phyloP scores from a whole-genome alignment of 1,140 invertebrate species.

The Archivesica marissinica region DNA sequence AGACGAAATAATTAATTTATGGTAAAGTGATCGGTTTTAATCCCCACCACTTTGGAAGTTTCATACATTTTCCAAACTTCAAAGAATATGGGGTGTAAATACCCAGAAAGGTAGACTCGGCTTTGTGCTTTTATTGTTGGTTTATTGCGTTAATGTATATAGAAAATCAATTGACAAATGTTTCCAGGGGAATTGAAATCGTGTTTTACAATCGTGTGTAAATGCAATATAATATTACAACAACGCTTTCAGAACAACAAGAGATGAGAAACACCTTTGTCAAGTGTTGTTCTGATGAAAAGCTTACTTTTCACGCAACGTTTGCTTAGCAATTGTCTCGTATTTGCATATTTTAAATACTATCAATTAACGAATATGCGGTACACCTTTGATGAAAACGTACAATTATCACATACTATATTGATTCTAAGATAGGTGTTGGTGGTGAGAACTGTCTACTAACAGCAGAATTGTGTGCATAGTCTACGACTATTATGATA shows the following conservation, averaged over 20 bases:
- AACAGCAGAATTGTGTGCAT: no score
- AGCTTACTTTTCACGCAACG: background rate
- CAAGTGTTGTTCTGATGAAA: conserved; percentile 25
- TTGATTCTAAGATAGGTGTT: conserved; percentile 16
- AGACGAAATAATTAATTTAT: no score
- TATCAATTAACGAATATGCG: conserved; percentile 28
- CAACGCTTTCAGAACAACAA: background rate
- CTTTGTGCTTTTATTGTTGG: no score
- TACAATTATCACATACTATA: conserved; percentile 27
- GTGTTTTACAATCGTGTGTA: background rate
- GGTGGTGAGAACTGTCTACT: background rate
- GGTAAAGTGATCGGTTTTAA: no score
- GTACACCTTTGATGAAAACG: conserved; percentile 10
- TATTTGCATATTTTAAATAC: conserved; percentile 1
- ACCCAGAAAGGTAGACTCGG: no score
- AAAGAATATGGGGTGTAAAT: no score
- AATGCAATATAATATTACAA: background rate
- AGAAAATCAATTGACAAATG: background rate
- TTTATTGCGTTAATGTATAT: conserved; percentile 7
- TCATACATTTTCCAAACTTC: no score
- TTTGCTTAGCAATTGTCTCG: conserved; percentile 41
- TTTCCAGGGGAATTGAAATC: no score
- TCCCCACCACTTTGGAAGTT: no score
- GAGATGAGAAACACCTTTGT: conserved; percentile 20
- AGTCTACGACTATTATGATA: no score